A percentile compares a stretch with the other conserved stretches of the same genome.
Conservation (phyloP, 1,140 invertebrate species). For the Pararge aegeria region DNA sequence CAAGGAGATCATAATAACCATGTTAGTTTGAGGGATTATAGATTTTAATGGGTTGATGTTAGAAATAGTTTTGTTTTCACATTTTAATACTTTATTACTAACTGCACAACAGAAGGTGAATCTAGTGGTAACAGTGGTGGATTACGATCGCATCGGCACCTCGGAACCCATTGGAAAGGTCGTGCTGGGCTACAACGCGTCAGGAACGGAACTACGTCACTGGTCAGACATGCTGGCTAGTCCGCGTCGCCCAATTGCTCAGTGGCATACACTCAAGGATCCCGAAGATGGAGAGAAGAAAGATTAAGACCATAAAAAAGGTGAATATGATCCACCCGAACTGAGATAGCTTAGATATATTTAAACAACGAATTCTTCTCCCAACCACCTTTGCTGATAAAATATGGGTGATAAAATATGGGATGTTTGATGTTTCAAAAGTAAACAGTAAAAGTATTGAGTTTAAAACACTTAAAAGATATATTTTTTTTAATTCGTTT, state of each 20-base stretch:
- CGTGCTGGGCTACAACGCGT: constrained; percentile 97
- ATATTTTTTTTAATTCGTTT: too few relatives aligned
- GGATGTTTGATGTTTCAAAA: too few relatives aligned
- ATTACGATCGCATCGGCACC: constrained; percentile 99
- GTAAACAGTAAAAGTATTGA: too few relatives aligned
- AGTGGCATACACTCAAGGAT: constrained; percentile 99
- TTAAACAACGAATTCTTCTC: too few relatives aligned
- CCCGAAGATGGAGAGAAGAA: constrained; percentile 96
- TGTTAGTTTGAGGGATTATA: too few relatives aligned
- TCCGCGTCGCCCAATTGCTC: constrained; percentile 98
- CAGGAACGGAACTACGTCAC: constrained; percentile 98
- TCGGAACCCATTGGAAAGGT: constrained; percentile 99
- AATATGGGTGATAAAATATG: too few relatives aligned
- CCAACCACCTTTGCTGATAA: too few relatives aligned
- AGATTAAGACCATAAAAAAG: constrained; percentile 81
- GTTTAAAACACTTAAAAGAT: too few relatives aligned
- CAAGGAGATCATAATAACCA: not conserved
- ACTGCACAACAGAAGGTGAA: constrained; percentile 95
- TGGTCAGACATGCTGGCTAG: constrained; percentile 99
- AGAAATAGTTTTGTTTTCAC: not conserved
- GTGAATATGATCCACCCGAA: not conserved
- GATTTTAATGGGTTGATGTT: not conserved
- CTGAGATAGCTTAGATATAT: too few relatives aligned
- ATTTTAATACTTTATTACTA: constrained; percentile 21
- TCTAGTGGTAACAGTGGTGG: constrained; percentile 98